A percentile compares a stretch with the other conserved stretches of the same genome.
These are phyloP conservation scores for Lycocorax pyrrhopterus DNA, from an alignment of 2,113 vertebrate species.

Conservation along the genomic window DNA sequence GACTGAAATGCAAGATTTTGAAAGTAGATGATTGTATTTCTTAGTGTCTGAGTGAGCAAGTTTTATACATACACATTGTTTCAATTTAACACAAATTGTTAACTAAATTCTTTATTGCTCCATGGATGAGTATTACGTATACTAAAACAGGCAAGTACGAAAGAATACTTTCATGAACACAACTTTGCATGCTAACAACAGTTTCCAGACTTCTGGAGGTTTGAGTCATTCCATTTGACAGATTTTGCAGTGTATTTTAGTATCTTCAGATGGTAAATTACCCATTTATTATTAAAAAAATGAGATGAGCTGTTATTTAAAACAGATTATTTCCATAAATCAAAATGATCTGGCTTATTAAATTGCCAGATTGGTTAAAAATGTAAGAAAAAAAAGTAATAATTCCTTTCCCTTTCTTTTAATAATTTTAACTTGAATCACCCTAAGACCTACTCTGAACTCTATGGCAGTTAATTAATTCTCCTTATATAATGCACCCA, in stretches of 20 bases:
- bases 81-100: not conserved
- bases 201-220: not conserved
- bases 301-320: not conserved
- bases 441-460: not conserved
- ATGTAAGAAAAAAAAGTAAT: fast-evolving
- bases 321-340: not conserved
- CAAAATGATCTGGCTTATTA: not conserved
- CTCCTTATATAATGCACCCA: not conserved
- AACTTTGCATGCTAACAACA: not conserved
- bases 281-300: not conserved
- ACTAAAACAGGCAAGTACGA: not conserved
- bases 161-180: not conserved
- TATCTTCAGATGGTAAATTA: not conserved
- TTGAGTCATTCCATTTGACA: not conserved
- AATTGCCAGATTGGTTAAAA: not conserved
- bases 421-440: not conserved
- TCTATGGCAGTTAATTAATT: not conserved
- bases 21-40: not conserved
- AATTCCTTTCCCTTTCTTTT: not conserved
- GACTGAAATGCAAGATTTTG: not conserved
- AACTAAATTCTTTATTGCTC: slow-evolving; percentile 15
- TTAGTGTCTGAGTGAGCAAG: not conserved
- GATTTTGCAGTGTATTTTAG: not conserved
- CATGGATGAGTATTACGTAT: not conserved
- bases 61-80: not conserved